Evolutionary conservation across 2,797 vertebrate genomes (phyloP).

Genomic region (Uromys caudimaculatus): DNA sequence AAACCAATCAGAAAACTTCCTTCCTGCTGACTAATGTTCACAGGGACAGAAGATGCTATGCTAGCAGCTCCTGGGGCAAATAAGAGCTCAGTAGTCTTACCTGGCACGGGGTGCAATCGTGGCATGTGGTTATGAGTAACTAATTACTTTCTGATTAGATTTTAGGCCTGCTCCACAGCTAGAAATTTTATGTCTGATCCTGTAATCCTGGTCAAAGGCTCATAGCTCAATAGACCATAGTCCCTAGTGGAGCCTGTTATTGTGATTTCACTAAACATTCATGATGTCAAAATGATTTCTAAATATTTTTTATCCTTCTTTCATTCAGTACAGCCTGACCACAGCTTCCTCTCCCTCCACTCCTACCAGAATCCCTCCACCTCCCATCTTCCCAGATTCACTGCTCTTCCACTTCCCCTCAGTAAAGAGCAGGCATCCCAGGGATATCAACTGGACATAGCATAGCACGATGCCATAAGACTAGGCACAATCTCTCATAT

Average conservation of each 20-base stretch:
- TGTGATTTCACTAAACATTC: not conserved
- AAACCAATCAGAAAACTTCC: not conserved
- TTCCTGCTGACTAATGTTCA: not conserved
- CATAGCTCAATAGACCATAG: not conserved
- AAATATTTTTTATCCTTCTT: not conserved
- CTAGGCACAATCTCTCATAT: not conserved
- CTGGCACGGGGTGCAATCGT: not conserved
- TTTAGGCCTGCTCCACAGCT: not conserved
- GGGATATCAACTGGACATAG: not conserved
- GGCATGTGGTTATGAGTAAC: not conserved
- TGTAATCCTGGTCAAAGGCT: not conserved
- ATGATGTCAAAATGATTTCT: not conserved
- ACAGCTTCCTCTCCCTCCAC: not conserved
- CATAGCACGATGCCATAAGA: not conserved
- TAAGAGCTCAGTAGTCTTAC: not conserved
- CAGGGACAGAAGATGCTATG: not conserved
- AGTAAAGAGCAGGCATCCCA: not conserved
- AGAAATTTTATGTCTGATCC: not conserved
- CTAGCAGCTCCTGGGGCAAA: not conserved
- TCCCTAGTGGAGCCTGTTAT: not conserved
- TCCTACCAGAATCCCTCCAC: not conserved
- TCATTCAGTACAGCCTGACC: not conserved
- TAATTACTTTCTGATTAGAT: not conserved
- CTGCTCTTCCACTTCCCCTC: no score
- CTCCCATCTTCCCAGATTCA: not conserved